Evolutionary conservation across 2,797 vertebrate species (phyloP), one percentile per base, ranked within the genome.

Genomic region (Rhincodon typus): DNA sequence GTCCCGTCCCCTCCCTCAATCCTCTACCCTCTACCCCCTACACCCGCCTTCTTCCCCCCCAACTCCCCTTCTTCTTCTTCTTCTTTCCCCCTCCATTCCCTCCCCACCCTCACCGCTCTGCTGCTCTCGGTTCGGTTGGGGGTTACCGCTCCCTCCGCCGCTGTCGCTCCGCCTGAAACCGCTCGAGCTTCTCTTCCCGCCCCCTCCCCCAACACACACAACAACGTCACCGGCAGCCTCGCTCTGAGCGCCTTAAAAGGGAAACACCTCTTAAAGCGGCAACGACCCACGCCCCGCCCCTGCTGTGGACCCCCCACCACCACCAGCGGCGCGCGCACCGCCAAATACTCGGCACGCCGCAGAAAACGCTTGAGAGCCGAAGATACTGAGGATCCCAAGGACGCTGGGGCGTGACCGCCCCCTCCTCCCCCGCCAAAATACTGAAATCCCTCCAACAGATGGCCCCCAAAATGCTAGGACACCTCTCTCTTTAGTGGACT

Each of bases 191-290:
- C 53, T 34, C n/a, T 46, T 1, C 42, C 42, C 42, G 1, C 42
- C 42, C 42, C 42, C 42, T 46, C 42, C 1, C 42, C 42, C 42
- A 46, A 46, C 42, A 46, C 27, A 2, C 88, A 62, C 46, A 50
- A 50, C 62, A 93, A 69, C 90, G 62, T 93, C 90, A 93, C 62
- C 21, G 53, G 34, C 88, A 93, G 90, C 90, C 90, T 93, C 90
- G 62, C 90, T 93, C 90, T 93, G 90, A 50, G 90, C 19, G 19
- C 90, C 90, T 93, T 93, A 67, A 93, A 69, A 69, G 62, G 90
- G 90, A 67, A 93, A 93, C 17, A 0, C 17, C 90, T 93, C n/a
- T 93, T 42, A 69, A 67, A 93, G 62, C 34, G 62, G 90, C 90
- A 10, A 21, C 10, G 90, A 19, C 90, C 90, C 62, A n/a, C 90